These are phyloP conservation scores for Zygothrica quintamaculata DNA, from an alignment of 2,888 invertebrate species.

Conservation along the genomic window DNA sequence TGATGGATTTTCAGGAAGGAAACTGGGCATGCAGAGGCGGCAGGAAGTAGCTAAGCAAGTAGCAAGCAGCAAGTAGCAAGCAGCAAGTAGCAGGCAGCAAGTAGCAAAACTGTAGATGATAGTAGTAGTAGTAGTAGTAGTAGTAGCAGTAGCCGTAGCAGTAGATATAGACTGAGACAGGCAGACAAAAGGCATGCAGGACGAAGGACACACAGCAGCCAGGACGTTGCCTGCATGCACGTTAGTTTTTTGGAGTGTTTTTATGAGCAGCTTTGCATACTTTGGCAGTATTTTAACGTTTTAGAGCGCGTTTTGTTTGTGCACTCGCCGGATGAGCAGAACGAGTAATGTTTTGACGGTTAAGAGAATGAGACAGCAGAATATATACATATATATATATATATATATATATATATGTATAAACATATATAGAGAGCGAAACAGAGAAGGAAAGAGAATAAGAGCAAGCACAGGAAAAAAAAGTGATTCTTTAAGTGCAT, in stretches of 20 bases:
- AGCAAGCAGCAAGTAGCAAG: constrained; percentile 69
- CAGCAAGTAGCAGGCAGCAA: too few relatives aligned
- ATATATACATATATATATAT: too few relatives aligned
- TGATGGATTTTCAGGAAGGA: constrained; percentile 80
- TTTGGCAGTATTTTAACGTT: constrained; percentile 77
- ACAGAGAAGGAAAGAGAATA: constrained; percentile 9
- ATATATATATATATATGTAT: too few relatives aligned
- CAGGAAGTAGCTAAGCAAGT: constrained; percentile 77
- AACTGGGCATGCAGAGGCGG: constrained; percentile 59
- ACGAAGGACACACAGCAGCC: constrained; percentile 32
- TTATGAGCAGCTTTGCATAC: constrained; percentile 80
- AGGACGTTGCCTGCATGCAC: constrained; percentile 56
- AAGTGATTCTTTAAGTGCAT: constrained; percentile 67
- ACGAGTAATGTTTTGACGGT: constrained; percentile 55
- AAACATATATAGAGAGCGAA: constrained; percentile 14
- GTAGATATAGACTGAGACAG: constrained; percentile 24
- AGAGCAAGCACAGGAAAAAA: too few relatives aligned
- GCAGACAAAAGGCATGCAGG: constrained; percentile 17
- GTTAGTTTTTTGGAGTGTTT: constrained; percentile 72
- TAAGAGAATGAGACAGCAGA: constrained; percentile 11
- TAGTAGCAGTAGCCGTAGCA: too few relatives aligned
- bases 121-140: too few relatives aligned
- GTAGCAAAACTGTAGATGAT: too few relatives aligned
- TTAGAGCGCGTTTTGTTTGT: constrained; percentile 75
- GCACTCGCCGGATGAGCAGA: constrained; percentile 65